Evolutionary conservation across 1,140 invertebrate genomes (phyloP).

Genomic region (Stegodyphus mimosarum): DNA sequence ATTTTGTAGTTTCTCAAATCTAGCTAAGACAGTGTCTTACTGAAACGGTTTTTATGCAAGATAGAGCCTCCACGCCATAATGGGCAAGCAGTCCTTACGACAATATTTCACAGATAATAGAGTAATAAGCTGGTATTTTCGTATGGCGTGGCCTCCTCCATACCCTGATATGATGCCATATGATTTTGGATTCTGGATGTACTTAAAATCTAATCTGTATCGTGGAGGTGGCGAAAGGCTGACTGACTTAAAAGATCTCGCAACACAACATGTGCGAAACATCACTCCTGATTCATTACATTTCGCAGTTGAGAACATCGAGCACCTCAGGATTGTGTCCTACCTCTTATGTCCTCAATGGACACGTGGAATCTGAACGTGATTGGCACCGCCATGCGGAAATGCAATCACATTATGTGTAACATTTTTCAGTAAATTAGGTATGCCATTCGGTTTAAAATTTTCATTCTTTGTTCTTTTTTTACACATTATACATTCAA

Average conservation of each 20-base stretch:
- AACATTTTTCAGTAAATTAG: no score
- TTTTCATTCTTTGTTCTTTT: no score
- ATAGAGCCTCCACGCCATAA: not conserved
- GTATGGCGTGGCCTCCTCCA: conserved; percentile 47
- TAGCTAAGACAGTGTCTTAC: not conserved
- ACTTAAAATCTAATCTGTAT: conserved; percentile 63
- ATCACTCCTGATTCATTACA: not conserved
- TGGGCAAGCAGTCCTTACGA: not conserved
- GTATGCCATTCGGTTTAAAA: no score
- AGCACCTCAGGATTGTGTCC: not conserved
- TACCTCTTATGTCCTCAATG: not conserved
- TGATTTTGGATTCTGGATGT: conserved; percentile 63
- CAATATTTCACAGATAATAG: no score
- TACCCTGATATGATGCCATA: conserved; percentile 62
- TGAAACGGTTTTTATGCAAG: not conserved
- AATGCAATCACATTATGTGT: not conserved
- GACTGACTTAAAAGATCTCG: no score
- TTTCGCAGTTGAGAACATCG: not conserved
- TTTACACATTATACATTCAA: no score
- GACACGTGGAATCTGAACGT: not conserved
- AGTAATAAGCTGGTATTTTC: not conserved
- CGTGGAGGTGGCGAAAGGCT: not conserved
- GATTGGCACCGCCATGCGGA: not conserved
- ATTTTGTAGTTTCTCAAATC: not conserved
- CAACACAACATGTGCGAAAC: no score